A percentile compares a stretch with the other conserved stretches of the same genome.
These are phyloP conservation scores for Micromesistius poutassou DNA, from an alignment of 2,797 vertebrate species.

Conservation along the genomic window DNA sequence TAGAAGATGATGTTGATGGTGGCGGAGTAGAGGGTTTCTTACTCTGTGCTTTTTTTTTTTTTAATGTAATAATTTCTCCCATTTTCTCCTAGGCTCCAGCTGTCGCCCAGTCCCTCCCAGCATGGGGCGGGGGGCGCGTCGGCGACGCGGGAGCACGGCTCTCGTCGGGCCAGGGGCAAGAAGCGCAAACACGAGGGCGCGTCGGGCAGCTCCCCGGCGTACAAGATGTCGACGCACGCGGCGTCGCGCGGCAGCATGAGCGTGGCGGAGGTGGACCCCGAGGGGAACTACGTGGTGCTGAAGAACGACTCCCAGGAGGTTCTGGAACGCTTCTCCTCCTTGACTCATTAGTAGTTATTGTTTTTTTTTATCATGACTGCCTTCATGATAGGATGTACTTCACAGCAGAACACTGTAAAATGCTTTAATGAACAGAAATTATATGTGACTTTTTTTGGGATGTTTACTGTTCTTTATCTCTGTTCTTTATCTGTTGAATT, in stretches of 20 bases:
- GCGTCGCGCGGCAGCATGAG: constrained; percentile 60
- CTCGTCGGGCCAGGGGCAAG: constrained; percentile 59
- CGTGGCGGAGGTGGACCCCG: constrained; percentile 76
- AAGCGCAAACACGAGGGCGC: constrained; percentile 76
- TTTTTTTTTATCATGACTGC: background rate
- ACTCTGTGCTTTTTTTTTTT: too few species aligned
- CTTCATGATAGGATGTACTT: background rate
- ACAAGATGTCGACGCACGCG: constrained; percentile 68
- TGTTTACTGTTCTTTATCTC: background rate
- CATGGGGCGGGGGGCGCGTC: constrained; percentile 30
- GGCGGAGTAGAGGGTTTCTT: too few species aligned
- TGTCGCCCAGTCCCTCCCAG: constrained; percentile 70
- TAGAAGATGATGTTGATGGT: too few species aligned
- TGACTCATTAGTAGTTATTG: background rate
- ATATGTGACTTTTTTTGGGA: too few species aligned
- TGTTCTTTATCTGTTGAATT: background rate
- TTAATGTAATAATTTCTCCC: too few species aligned
- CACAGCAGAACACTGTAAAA: background rate
- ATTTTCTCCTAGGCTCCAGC: constrained; percentile 71
- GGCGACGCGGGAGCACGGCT: constrained; percentile 45
- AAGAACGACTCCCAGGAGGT: constrained; percentile 77
- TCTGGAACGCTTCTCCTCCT: too few species aligned
- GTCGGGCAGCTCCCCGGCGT: constrained; percentile 45
- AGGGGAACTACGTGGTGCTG: constrained; percentile 77
- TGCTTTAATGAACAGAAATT: too few species aligned